These are phyloP conservation scores for Chloroclystis v-ata DNA, from an alignment of 2,888 invertebrate species.

Conservation along the genomic window DNA sequence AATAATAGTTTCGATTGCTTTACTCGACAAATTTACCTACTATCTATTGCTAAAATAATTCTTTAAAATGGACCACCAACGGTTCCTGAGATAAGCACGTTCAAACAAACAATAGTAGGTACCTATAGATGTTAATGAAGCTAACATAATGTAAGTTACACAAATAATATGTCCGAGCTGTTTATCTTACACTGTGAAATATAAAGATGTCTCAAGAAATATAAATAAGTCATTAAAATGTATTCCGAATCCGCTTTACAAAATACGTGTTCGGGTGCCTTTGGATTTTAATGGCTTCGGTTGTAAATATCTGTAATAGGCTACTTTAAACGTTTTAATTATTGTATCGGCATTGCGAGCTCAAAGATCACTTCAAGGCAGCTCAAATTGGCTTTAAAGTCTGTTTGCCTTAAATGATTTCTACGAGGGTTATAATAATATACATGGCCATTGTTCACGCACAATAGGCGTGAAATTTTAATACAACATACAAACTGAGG, in stretches of 20 bases:
- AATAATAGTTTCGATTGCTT: too few species aligned
- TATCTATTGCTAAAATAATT: too few species aligned
- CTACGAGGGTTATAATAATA: neutral
- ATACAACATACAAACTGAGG: too few species aligned
- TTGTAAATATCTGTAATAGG: slow-evolving; percentile 4
- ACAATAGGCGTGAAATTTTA: too few species aligned
- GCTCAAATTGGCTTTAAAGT: neutral
- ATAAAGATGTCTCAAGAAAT: slow-evolving; percentile 23
- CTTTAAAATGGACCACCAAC: too few species aligned
- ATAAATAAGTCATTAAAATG: slow-evolving; percentile 40
- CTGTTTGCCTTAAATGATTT: neutral
- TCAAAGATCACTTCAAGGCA: neutral
- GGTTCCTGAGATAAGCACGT: too few species aligned
- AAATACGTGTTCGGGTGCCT: slow-evolving; percentile 10
- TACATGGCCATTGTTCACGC: too few species aligned
- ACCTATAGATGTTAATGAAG: too few species aligned
- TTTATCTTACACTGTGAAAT: slow-evolving; percentile 2
- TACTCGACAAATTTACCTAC: too few species aligned
- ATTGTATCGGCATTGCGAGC: slow-evolving; percentile 3
- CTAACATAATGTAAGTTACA: too few species aligned
- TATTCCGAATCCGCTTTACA: slow-evolving; percentile 16
- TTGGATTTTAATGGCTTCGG: slow-evolving; percentile 7
- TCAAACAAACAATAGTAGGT: too few species aligned
- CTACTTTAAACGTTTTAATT: slow-evolving; percentile 11
- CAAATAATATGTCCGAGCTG: neutral